Evolutionary conservation across 2,113 vertebrate genomes (phyloP).

Genomic region (Machaerirhynchus nigripectus): DNA sequence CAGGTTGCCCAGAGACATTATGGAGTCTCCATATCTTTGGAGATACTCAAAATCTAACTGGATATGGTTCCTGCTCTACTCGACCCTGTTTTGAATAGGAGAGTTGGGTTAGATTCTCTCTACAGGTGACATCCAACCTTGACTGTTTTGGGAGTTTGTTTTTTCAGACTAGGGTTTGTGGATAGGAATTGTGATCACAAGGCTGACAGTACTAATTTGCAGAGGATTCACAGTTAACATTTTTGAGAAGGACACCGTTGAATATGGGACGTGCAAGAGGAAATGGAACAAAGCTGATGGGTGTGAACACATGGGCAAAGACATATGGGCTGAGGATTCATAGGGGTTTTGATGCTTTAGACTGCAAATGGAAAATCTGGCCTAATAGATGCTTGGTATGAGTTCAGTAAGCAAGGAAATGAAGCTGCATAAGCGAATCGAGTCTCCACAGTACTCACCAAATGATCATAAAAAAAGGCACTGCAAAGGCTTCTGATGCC

Average conservation of each 20-base stretch:
- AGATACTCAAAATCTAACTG: background rate
- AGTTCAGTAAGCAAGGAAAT: background rate
- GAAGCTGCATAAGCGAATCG: background rate
- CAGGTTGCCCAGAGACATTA: background rate
- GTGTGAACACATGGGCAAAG: background rate
- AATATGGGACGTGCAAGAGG: background rate
- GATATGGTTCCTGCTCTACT: background rate
- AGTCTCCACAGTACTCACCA: slow-evolving; percentile 76
- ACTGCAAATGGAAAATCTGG: background rate
- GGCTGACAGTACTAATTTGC: background rate
- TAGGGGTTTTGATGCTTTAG: background rate
- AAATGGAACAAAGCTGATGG: background rate
- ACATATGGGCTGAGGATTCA: background rate
- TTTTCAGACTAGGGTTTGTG: background rate
- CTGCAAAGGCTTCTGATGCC: slow-evolving; percentile 88
- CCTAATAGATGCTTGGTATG: background rate
- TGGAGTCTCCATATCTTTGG: background rate
- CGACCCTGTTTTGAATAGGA: background rate
- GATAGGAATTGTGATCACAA: background rate
- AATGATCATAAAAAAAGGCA: slow-evolving; percentile 88
- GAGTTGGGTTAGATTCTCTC: background rate
- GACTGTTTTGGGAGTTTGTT: background rate
- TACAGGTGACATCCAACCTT: background rate
- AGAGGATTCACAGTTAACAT: background rate
- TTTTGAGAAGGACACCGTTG: background rate